Evolutionary conservation across 2,888 invertebrate genomes (phyloP).

Genomic region (Agrenia bidenticulata): DNA sequence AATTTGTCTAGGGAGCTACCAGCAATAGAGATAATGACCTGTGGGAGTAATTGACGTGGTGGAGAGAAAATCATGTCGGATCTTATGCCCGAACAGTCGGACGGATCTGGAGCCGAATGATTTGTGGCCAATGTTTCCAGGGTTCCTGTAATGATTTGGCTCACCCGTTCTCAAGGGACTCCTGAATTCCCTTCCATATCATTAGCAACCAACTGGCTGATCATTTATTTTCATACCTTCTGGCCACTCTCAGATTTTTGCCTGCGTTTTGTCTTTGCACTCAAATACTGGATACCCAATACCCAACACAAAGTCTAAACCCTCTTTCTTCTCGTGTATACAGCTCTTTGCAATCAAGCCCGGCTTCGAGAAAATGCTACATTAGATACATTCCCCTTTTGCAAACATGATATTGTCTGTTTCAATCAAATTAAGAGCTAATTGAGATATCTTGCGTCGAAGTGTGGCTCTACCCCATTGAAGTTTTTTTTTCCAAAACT

Average conservation of each 20-base stretch:
- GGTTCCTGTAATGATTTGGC: conserved; percentile 34
- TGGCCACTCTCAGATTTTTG: neutral
- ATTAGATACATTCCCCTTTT: too few species aligned
- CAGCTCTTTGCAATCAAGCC: too few species aligned
- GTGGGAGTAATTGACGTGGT: conserved; percentile 51
- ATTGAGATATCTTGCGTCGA: too few species aligned
- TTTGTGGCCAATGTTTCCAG: conserved; percentile 35
- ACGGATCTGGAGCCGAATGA: conserved; percentile 33
- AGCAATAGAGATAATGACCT: conserved; percentile 51
- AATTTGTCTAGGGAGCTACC: conserved; percentile 43
- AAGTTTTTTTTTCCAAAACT: too few species aligned
- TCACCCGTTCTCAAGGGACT: conserved; percentile 33
- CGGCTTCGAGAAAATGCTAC: too few species aligned
- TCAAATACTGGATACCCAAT: too few species aligned
- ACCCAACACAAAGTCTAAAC: too few species aligned
- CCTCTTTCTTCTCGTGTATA: too few species aligned
- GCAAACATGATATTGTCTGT: too few species aligned
- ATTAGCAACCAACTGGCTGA: conserved; percentile 46
- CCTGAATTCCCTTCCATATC: conserved; percentile 52
- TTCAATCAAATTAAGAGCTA: too few species aligned
- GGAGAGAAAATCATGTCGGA: conserved; percentile 26
- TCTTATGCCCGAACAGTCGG: neutral
- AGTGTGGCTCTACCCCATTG: too few species aligned
- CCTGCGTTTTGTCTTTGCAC: too few species aligned
- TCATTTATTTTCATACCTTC: conserved; percentile 46